Conservation (phyloP, 2,113 vertebrate genomes). For the Corydoras sp. region DNA sequence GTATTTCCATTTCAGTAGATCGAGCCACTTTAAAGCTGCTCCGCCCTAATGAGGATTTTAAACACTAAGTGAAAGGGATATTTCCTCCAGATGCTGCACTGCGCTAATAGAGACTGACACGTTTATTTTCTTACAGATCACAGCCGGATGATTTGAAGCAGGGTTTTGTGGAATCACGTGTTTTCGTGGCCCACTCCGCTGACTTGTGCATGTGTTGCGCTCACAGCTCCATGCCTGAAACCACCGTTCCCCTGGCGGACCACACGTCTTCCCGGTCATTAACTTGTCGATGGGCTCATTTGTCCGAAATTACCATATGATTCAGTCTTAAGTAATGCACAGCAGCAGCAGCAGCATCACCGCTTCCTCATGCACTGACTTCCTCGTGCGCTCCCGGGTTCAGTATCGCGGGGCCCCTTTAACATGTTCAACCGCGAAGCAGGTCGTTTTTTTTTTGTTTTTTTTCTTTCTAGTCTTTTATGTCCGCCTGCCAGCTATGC, state of each 20-base stretch:
- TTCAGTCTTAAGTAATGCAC: background rate
- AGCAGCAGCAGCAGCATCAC: background rate
- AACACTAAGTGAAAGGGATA: background rate
- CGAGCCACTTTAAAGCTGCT: background rate
- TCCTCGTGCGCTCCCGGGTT: slow-evolving; percentile 1
- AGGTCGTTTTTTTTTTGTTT: background rate
- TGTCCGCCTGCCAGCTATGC: slow-evolving; percentile 50
- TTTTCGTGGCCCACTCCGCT: background rate
- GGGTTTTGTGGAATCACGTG: background rate
- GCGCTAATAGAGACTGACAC: slow-evolving; percentile 2
- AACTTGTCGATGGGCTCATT: background rate
- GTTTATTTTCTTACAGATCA: slow-evolving; percentile 6
- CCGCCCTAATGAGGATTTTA: background rate
- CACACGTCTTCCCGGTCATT: background rate
- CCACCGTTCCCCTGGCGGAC: background rate
- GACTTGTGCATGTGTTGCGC: background rate
- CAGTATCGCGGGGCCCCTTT: slow-evolving; percentile 27
- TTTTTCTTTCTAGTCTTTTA: slow-evolving; percentile 6
- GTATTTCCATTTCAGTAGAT: background rate
- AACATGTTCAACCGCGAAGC: slow-evolving; percentile 27
- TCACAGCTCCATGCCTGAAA: background rate
- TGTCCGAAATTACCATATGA: background rate
- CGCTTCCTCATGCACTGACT: background rate
- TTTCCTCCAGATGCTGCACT: background rate
- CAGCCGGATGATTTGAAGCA: background rate